Conservation (phyloP, 2,113 vertebrate genomes). For the Lampris megalopsis region DNA sequence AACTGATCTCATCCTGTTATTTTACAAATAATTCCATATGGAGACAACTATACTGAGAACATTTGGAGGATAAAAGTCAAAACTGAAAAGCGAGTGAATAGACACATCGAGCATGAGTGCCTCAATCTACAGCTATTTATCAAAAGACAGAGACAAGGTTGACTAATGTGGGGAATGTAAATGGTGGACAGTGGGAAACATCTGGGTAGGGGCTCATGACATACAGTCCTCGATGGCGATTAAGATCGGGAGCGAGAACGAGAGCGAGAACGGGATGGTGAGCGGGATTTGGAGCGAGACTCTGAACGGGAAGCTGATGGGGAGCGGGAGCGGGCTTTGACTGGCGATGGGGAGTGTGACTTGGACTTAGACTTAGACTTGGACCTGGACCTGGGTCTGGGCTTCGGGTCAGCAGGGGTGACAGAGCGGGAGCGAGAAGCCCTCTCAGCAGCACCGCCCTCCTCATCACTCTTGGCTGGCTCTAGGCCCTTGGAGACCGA, state of each 20-base stretch:
- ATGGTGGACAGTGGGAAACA: conserved; percentile 11
- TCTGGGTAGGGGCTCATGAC: conserved; percentile 16
- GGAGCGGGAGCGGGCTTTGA: conserved; percentile 62
- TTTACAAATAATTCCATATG: conserved; percentile 52
- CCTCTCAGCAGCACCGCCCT: conserved; percentile 56
- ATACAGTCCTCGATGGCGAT: conserved; percentile 55
- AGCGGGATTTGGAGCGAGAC: conserved; percentile 67
- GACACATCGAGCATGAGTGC: conserved; percentile 33
- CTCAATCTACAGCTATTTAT: conserved; percentile 69
- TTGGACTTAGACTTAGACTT: conserved; percentile 60
- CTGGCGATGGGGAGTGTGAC: conserved; percentile 62
- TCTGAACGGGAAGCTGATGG: conserved; percentile 64
- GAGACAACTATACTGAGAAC: conserved; percentile 54
- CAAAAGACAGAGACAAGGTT: conserved; percentile 52
- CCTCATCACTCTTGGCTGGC: conserved; percentile 64
- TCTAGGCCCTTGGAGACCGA: conserved; percentile 73
- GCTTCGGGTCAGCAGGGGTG: conserved; percentile 54
- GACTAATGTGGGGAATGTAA: conserved; percentile 56
- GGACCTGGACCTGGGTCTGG: conserved; percentile 69
- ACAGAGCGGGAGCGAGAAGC: conserved; percentile 70
- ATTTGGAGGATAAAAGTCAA: conserved; percentile 44
- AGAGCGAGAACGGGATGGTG: conserved; percentile 61
- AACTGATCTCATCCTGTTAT: conserved; percentile 61
- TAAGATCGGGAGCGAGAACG: conserved; percentile 73
- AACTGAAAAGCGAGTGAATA: conserved; percentile 52